Evolutionary conservation across 30 jellyfish, hydroid and myxozoan species (phyloP).

Genomic region (Hydra vulgaris): DNA sequence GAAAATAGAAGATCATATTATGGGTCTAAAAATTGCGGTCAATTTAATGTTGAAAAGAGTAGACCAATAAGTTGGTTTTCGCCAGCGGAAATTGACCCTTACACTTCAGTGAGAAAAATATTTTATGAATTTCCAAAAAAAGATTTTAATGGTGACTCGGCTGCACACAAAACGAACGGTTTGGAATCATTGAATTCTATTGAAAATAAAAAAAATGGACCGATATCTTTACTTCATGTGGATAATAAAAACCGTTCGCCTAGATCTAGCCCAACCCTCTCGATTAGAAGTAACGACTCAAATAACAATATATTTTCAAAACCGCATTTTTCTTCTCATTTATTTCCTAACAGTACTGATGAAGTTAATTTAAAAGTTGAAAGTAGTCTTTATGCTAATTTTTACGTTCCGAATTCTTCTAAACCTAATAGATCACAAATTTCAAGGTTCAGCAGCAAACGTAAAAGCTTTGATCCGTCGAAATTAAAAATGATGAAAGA

Average conservation of each 20-base stretch:
- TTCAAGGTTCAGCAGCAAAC: slow-evolving; percentile 17
- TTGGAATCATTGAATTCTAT: background rate
- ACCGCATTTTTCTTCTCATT: background rate
- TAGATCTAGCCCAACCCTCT: slow-evolving; percentile 12
- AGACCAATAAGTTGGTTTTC: slow-evolving; percentile 32
- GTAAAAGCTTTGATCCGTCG: slow-evolving; percentile 30
- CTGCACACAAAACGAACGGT: background rate
- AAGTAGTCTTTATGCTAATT: slow-evolving; percentile 28
- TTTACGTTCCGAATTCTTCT: slow-evolving; percentile 18
- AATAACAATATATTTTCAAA: slow-evolving; percentile 4
- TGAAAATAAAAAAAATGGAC: slow-evolving; percentile 13
- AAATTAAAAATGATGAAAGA: background rate
- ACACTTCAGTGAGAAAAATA: slow-evolving; percentile 30
- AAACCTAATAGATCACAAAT: slow-evolving; percentile 2
- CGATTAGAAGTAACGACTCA: slow-evolving; percentile 12
- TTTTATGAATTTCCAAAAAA: slow-evolving; percentile 23
- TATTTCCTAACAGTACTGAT: slow-evolving; percentile 8
- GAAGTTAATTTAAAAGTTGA: slow-evolving; percentile 23
- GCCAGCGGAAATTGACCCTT: slow-evolving; percentile 31
- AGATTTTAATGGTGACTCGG: slow-evolving; percentile 29
- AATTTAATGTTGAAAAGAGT: background rate
- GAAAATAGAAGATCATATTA: slow-evolving; percentile 24
- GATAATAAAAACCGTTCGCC: slow-evolving; percentile 8
- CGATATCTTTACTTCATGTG: slow-evolving; percentile 4
- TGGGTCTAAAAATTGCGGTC: background rate